Base-by-base conservation (phyloP, 2,113 vertebrate genomes). In the Amphilophus citrinellus region DNA sequence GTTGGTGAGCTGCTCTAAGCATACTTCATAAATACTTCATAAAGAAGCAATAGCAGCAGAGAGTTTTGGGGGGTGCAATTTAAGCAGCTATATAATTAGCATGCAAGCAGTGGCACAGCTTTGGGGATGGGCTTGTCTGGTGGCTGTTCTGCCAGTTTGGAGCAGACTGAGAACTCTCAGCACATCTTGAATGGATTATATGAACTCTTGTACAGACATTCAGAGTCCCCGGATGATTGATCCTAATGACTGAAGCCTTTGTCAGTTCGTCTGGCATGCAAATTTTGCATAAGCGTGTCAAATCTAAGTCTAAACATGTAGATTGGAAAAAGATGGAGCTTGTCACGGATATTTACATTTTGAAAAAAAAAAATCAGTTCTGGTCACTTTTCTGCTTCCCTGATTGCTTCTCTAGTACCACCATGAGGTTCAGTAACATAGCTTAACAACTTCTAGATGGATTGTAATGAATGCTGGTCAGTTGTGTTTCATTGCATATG, bases 81-180 rank as follows among this genome's bases (percentile, higher is more conserved):
- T 20, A 32, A 44, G 37, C 44, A 60, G 71, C 39, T 42, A 30
- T 15, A 18, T 35, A 37, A 84, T 77, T 81, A 68, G 44, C 27
- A 27, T n/a, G 39, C 22, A 61, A 18, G 37, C 20, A 0, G 18
- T 10, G 0, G 18, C 20, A n/a, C 18, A 5, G 37, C 61, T 85
- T 13, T 58, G 56, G 60, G 68, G 58, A 68, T 15, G 47, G 2
- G 15, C 17, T 57, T 14, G 37, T 59, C 22, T 53, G 66, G 27
- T 60, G 53, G 71, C 62, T 71, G 63, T 27, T 73, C 62, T 22
- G 73, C 30, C 39, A 17, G 30, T 83, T 65, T 77, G 39, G 61
- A 83, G 62, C 18, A 66, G 39, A 66, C 37, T 50, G 56, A 77
- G 61, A 88, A 57, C 14, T 71, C 57, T 71, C 47, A 30, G 47